Conservation (phyloP, 1,140 invertebrate genomes). For the Heterodera schachtii region DNA sequence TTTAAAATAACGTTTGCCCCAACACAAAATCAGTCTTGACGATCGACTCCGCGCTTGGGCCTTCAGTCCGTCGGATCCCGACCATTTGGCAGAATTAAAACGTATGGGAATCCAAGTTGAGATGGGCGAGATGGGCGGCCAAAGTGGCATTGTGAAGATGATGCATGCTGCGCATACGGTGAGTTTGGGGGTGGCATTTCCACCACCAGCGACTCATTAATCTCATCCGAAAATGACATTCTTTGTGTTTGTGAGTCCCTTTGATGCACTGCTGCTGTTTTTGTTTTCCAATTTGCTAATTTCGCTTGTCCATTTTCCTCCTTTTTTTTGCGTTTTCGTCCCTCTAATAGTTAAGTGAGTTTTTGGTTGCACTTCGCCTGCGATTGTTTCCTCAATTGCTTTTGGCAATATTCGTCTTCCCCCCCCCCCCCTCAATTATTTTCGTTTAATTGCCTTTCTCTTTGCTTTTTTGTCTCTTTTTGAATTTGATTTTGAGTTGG, state of each 20-base stretch:
- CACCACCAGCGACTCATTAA: background rate
- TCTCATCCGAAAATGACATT: background rate
- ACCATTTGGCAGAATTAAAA: conserved; percentile 82
- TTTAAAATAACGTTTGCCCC: background rate
- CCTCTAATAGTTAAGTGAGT: background rate
- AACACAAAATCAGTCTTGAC: conserved; percentile 41
- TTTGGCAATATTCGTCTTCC: no score
- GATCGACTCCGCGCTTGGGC: conserved; percentile 67
- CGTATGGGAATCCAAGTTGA: conserved; percentile 92
- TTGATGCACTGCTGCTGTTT: background rate
- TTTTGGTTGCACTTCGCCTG: background rate
- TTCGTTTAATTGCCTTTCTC: no score
- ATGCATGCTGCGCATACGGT: conserved; percentile 74
- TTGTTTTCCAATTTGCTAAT: background rate
- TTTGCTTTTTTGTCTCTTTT: background rate
- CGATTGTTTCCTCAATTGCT: conserved; percentile 8
- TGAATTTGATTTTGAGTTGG: conserved; percentile 7
- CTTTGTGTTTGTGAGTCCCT: background rate
- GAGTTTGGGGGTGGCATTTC: conserved; percentile 29
- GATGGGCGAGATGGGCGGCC: conserved; percentile 74
- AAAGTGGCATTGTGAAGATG: conserved; percentile 86
- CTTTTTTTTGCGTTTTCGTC: conserved; percentile 1
- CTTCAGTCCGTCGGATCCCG: conserved; percentile 79
- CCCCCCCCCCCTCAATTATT: no score
- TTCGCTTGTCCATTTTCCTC: no score